phyloP scores from a whole-genome alignment of 2,797 vertebrate genomes.

The Poecile montanus region DNA sequence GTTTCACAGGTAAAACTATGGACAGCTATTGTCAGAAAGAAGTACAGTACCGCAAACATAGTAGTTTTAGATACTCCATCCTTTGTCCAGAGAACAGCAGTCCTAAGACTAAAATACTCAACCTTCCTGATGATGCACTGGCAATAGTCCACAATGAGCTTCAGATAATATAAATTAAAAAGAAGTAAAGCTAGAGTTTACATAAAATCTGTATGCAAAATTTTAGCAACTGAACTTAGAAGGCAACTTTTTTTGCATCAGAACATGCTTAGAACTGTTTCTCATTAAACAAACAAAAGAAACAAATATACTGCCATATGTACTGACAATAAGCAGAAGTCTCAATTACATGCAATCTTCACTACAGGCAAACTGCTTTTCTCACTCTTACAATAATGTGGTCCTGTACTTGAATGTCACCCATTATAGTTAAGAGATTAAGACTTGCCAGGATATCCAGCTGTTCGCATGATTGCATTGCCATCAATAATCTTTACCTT shows the following conservation, averaged over 20 bases:
- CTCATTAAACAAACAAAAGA: background rate
- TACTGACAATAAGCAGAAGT: background rate
- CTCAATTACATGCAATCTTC: background rate
- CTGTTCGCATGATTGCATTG: background rate
- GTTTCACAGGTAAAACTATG: background rate
- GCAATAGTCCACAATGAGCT: fast-evolving
- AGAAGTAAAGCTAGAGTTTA: background rate
- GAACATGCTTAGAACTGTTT: background rate
- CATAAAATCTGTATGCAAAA: background rate
- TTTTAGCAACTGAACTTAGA: background rate
- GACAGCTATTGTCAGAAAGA: background rate
- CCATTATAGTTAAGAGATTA: background rate
- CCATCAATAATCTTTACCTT: background rate
- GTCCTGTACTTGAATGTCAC: background rate
- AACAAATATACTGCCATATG: background rate
- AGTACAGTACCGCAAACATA: background rate
- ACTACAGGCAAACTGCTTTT: background rate
- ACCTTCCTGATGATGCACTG: background rate
- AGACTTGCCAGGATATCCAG: background rate
- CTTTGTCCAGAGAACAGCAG: background rate
- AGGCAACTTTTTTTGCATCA: background rate
- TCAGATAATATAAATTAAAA: background rate
- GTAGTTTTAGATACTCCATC: background rate
- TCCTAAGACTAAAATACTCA: background rate
- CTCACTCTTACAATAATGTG: background rate